A percentile compares a stretch with the other conserved stretches of the same genome.
phyloP scores from a whole-genome alignment of 2,888 invertebrate species.

The Copidosoma aretas region DNA sequence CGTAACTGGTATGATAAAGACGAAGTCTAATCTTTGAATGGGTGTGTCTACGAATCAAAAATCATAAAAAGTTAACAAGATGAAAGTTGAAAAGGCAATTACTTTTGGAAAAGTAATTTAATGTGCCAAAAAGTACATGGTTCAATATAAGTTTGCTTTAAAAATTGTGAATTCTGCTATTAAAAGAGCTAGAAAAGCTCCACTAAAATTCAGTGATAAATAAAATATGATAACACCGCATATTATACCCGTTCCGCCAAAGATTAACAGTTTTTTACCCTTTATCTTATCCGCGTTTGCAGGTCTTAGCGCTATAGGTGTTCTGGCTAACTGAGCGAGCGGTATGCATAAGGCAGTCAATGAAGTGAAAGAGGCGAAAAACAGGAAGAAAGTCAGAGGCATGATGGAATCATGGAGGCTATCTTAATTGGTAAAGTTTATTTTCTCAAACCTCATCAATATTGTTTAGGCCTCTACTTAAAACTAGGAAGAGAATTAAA shows the following conservation, averaged over 20 bases:
- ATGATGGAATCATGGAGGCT: constrained; percentile 57
- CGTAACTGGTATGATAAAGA: constrained; percentile 16
- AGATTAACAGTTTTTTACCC: neutral
- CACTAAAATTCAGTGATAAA: neutral
- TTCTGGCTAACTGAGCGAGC: constrained; percentile 53
- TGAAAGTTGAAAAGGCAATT: neutral
- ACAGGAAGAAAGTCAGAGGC: constrained; percentile 51
- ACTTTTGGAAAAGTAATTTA: too few species aligned
- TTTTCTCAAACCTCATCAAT: constrained; percentile 23
- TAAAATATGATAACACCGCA: neutral
- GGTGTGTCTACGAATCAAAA: constrained; percentile 2
- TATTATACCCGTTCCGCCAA: neutral
- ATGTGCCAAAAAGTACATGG: too few species aligned
- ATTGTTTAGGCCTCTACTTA: constrained; percentile 6
- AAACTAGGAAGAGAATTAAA: constrained; percentile 1
- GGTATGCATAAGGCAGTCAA: constrained; percentile 55
- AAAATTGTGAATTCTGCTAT: neutral
- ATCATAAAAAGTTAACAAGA: neutral
- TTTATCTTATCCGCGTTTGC: neutral
- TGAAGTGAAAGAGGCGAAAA: constrained; percentile 51
- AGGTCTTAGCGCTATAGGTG: neutral
- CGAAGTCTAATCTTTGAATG: constrained; percentile 26
- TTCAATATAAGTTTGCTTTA: too few species aligned
- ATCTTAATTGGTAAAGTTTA: constrained; percentile 50
- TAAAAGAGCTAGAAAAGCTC: neutral